Evolutionary conservation across 2,797 vertebrate species (phyloP), one percentile per base, ranked within the genome.

Genomic region (Myotis findleyi): DNA sequence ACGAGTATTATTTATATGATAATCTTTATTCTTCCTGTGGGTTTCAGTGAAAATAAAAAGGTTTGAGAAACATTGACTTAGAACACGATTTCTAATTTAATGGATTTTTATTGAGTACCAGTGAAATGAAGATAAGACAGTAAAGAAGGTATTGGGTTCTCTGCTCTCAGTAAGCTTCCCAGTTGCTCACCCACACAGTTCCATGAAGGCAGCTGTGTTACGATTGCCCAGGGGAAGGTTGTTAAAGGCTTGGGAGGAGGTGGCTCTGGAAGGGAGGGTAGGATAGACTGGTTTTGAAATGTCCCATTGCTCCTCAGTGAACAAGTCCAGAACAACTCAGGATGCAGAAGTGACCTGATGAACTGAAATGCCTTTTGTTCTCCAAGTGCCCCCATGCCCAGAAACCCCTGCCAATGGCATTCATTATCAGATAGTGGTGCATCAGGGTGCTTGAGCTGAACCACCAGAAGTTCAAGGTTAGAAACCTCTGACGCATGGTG

Each of bases 351-450:
- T 57, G n/a, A 93, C 81, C n/a, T 3, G 25, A 38, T 68, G 71
- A 91, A 69, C 92, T 14, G 49, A 91, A 89, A 77, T 59, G 33
- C 53, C 53, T 84, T 69, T 6, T 21, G 33, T 96, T 87, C 38
- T 81, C 76, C 73, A 68, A 68, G 83, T 84, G 53, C 89, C 76
- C 73, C 53, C 71, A 81, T 91, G 59, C 91, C 86, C 81, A 41
- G 73, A 88, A 76, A 44, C 59, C 36, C 51, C 82, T 62, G 73
- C 4, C n/a, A 57, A 68, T 94, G 77, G 94, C 91, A 66, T 83
- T 93, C 81, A 90, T 4, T 64, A 75, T 96, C 84, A 96, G 92
- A 96, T 71, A 95, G 77, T n/a, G 80, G 38, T 64, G n/a, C 55
- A 72, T 91, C 72, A 5, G 38, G 68, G 51, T 53, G 83, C 66